Evolutionary conservation across 2,113 vertebrate species (phyloP).

Genomic region (Murina feae): DNA sequence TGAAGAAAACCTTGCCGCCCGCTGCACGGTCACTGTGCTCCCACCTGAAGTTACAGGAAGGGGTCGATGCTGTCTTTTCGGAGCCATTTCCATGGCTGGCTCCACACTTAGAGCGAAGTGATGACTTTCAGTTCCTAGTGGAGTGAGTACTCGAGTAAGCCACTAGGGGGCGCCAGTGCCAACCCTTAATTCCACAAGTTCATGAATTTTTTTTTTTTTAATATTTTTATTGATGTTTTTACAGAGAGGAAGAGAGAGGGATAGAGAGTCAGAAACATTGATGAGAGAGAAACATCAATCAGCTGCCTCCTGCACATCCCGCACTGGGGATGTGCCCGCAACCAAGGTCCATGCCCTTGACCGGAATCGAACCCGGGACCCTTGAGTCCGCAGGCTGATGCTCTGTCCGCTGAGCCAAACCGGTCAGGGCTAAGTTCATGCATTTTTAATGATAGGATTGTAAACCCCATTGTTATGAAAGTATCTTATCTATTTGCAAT

Average conservation of each 20-base stretch:
- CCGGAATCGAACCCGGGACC: no score
- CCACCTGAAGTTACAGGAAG: background rate
- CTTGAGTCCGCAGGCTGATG: no score
- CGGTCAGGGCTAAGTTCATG: no score
- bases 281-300: no score
- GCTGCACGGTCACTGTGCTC: background rate
- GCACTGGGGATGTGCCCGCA: no score
- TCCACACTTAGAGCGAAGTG: rapidly evolving
- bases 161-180: background rate
- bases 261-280: no score
- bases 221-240: no score
- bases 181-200: background rate
- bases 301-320: no score
- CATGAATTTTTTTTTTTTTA: background rate
- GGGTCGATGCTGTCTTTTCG: background rate
- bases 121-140: no score
- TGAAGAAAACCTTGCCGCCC: background rate
- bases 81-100: background rate
- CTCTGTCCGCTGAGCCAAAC: no score
- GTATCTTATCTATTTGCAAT: background rate
- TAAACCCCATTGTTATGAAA: background rate
- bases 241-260: no score
- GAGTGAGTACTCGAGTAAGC: background rate
- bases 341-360: no score
- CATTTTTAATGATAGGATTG: background rate